These are phyloP conservation scores for Gallinago paraguaiae DNA, from an alignment of 2,113 vertebrate species.

Conservation along the genomic window DNA sequence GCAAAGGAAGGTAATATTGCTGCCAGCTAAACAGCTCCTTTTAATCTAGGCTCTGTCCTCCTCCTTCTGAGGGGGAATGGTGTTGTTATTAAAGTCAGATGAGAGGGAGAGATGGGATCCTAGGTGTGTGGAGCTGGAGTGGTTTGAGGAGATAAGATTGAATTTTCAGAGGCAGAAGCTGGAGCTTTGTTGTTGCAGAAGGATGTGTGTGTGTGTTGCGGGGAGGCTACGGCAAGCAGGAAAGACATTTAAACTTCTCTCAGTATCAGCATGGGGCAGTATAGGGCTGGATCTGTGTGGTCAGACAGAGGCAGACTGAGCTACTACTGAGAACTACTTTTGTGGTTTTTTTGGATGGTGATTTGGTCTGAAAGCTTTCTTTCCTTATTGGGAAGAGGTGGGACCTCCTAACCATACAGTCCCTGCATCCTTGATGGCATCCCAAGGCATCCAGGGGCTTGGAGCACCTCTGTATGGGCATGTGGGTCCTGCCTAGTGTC, in stretches of 20 bases:
- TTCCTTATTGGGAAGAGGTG: background rate
- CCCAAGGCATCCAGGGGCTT: background rate
- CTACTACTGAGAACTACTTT: background rate
- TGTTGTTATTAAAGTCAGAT: slow-evolving; percentile 42
- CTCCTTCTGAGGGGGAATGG: background rate
- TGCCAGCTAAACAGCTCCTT: slow-evolving; percentile 32
- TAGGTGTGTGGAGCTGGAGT: slow-evolving; percentile 19
- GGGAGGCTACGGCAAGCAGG: background rate
- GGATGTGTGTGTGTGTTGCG: background rate
- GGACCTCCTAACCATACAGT: accelerated
- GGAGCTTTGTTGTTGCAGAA: slow-evolving; percentile 32
- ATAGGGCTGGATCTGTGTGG: background rate
- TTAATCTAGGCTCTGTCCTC: slow-evolving; percentile 23
- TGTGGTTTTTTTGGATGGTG: background rate
- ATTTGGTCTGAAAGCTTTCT: background rate
- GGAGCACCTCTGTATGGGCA: background rate
- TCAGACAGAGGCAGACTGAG: background rate
- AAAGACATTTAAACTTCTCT: background rate
- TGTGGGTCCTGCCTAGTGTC: background rate
- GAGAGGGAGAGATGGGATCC: slow-evolving; percentile 43
- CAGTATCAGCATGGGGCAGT: background rate
- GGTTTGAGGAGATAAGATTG: slow-evolving; percentile 61
- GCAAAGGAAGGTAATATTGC: slow-evolving; percentile 17
- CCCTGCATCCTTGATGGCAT: background rate
- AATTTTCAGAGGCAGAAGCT: background rate